Conservation (phyloP, 2,113 vertebrate species). For the Serilophus lunatus region DNA sequence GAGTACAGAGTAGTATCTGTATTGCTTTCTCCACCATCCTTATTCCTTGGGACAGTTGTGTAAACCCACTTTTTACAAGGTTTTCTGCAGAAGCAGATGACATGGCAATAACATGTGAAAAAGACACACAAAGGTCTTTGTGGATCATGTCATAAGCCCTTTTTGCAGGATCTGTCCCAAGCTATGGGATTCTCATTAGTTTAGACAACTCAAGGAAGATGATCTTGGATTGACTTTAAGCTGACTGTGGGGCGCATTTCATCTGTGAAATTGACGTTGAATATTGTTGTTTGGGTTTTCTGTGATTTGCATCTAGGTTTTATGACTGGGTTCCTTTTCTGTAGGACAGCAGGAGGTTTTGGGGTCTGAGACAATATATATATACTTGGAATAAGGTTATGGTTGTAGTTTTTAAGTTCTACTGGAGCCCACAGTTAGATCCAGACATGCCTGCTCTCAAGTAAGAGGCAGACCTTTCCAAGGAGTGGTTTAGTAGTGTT, state of each 20-base stretch:
- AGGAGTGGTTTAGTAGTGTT: not conserved
- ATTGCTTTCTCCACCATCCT: not conserved
- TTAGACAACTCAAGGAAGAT: not conserved
- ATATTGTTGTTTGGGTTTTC: not conserved
- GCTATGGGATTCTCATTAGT: not conserved
- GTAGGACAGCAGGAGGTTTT: not conserved
- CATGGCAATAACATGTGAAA: not conserved
- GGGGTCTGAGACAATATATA: not conserved
- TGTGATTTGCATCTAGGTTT: not conserved
- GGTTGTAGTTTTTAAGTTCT: not conserved
- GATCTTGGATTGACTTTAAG: not conserved
- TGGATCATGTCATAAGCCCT: not conserved
- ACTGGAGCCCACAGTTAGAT: not conserved
- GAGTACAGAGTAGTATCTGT: not conserved
- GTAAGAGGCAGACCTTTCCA: not conserved
- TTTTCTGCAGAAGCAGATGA: not conserved
- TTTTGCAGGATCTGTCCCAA: not conserved
- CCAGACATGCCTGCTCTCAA: not conserved
- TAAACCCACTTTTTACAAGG: not conserved
- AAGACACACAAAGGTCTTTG: not conserved
- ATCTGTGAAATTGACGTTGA: not conserved
- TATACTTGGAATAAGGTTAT: not conserved
- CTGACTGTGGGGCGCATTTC: not conserved
- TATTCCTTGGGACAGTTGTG: not conserved
- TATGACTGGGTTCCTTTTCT: not conserved